A percentile compares a stretch with the other conserved stretches of the same genome.
Conservation (phyloP, 2,797 vertebrate genomes). For the Ciconia nigra region DNA sequence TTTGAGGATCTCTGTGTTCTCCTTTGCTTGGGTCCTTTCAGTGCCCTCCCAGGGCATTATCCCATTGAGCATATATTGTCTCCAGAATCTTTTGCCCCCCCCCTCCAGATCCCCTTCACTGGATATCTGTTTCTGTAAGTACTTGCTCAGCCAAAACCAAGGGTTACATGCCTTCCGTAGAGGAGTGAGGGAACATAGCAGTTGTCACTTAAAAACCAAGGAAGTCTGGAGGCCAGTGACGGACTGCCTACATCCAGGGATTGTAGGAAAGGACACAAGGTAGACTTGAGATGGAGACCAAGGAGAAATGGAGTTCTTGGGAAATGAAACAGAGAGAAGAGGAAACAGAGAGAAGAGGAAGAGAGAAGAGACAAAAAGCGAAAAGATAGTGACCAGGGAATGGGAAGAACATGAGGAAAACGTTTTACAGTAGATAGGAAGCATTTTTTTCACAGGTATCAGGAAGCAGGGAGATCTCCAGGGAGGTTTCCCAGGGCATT, state of each 20-base stretch:
- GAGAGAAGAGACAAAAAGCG: neutral
- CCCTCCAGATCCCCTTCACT: neutral
- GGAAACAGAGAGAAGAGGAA: neutral
- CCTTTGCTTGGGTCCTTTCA: neutral
- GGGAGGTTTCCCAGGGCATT: neutral
- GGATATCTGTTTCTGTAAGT: neutral
- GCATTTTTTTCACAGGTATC: neutral
- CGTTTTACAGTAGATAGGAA: neutral
- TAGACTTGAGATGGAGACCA: neutral
- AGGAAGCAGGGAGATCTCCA: neutral
- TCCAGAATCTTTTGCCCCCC: neutral
- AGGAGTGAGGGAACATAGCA: neutral
- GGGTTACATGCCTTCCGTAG: neutral
- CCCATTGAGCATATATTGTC: neutral
- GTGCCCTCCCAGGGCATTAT: neutral
- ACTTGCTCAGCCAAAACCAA: neutral
- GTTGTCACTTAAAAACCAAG: neutral
- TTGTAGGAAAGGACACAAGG: neutral
- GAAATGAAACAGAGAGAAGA: neutral
- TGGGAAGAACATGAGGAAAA: neutral
- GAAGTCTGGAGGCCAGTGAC: neutral
- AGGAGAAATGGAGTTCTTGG: neutral
- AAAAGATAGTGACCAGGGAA: neutral
- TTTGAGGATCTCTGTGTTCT: neutral
- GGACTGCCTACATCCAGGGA: neutral